Evolutionary conservation across 2,888 invertebrate genomes (phyloP), one percentile per base, ranked within the genome.

Genomic region (Neria commutata): DNA sequence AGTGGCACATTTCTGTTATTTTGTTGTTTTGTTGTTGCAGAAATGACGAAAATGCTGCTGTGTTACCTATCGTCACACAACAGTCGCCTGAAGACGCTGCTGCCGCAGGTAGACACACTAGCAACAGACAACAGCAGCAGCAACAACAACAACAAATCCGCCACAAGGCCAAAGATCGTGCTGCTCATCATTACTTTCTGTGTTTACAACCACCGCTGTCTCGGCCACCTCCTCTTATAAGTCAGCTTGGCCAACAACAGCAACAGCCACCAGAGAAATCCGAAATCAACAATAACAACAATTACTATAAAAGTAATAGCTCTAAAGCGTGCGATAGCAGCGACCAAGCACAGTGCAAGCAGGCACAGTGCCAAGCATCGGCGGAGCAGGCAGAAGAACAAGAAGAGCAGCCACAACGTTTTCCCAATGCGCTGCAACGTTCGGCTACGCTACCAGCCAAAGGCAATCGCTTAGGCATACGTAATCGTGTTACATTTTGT

Each of bases 391-490:
- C 10, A 14, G 40, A 14, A 23, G 40, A n/a, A 16, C 14, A 6
- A 26, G 33, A 23, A 23, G 37, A 10, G 45, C 42, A 1, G 53
- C 26, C 17, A 62, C 19, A 60, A 19, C 53, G 55, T 1, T 55
- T 52, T 34, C 60, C 66, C 24, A 74, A 78, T 72, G 73, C 70
- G 10, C 54, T 81, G 48, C 80, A 79, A 64, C 70, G 81, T 29
- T 81, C 81, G 24, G 79, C 80, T 5, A 81, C 81, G 45, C 67
- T 81, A 61, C 81, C 81, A 17, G 77, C 79, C 10, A 81, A 79
- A 64, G 72, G 76, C 37, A 76, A 72, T 61, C 67, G 72, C 16
- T 53, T 73, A 65, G 73, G 69, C 45, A 64, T 70, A 14, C 74
- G 74, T 42, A 77, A 67, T 61, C 75, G 78, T 23, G 77, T 81